Conservation (phyloP, 30 jellyfish, hydroid and myxozoan species). For the Hydra vulgaris region DNA sequence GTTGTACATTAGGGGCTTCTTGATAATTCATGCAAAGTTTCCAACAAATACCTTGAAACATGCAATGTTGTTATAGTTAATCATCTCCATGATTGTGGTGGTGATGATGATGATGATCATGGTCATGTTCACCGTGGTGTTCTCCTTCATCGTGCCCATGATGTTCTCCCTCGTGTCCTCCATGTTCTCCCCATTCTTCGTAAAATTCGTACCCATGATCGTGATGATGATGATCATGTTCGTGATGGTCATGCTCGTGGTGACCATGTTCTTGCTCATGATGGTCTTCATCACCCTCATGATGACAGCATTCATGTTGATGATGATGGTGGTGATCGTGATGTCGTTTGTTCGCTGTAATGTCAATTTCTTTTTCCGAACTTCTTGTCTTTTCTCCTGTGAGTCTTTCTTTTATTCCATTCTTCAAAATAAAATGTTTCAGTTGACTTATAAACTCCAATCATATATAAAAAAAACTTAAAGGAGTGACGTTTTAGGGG, state of each 20-base stretch:
- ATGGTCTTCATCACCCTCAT: constrained; percentile 21
- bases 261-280: constrained; percentile 28
- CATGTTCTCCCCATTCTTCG: constrained; percentile 41
- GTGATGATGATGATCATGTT: constrained; percentile 26
- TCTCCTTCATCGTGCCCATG: constrained; percentile 56
- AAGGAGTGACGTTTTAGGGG: not conserved
- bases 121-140: constrained; percentile 46
- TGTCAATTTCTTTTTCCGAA: constrained; percentile 1
- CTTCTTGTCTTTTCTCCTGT: too few species aligned
- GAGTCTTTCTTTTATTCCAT: not conserved
- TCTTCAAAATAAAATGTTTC: not conserved
- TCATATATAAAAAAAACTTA: not conserved
- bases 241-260: constrained; percentile 25
- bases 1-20: not conserved
- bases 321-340: constrained; percentile 15
- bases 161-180: constrained; percentile 62
- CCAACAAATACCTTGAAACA: not conserved
- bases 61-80: not conserved
- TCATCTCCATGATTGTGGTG: constrained; percentile 37
- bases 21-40: not conserved
- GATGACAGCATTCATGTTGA: not conserved
- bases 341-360: not conserved
- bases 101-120: constrained; percentile 71
- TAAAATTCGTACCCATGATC: constrained; percentile 36
- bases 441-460: not conserved